Evolutionary conservation across 2,888 invertebrate species (phyloP).

Genomic region (Hoplodrina blanda): DNA sequence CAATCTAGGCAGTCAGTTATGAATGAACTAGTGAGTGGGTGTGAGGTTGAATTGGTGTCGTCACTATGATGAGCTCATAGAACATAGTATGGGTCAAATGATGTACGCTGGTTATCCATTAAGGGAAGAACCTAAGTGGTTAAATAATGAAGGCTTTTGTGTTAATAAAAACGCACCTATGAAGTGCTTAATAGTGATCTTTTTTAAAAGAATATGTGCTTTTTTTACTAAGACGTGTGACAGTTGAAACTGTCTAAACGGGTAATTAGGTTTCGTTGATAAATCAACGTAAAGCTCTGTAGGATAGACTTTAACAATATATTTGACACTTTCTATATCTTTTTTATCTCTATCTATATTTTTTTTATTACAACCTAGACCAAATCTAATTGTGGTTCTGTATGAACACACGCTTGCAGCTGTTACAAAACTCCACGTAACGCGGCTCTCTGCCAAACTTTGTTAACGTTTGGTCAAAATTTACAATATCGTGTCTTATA

Average conservation of each 20-base stretch:
- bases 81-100: constrained; percentile 58
- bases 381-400: constrained; percentile 48
- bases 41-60: constrained; percentile 66
- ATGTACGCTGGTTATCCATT: constrained; percentile 37
- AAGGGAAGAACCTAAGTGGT: constrained; percentile 19
- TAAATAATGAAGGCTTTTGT: background rate
- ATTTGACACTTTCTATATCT: background rate
- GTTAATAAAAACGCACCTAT: background rate
- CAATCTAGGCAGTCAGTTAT: constrained; percentile 54
- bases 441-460: constrained; percentile 58
- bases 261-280: background rate
- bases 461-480: constrained; percentile 61
- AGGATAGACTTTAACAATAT: background rate
- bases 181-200: background rate
- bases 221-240: background rate
- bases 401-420: constrained; percentile 50
- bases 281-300: background rate
- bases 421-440: constrained; percentile 63
- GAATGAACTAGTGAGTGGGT: constrained; percentile 65
- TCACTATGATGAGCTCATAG: constrained; percentile 60
- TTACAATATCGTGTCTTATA: constrained; percentile 60
- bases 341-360: constrained; percentile 14
- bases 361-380: constrained; percentile 33
- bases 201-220: background rate
- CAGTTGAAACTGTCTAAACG: background rate